Percentiles rank a stretch among this genome's conserved stretches.
Evolutionary conservation across 2,888 invertebrate genomes (phyloP).

Genomic region (Minunthozetes semirufus): DNA sequence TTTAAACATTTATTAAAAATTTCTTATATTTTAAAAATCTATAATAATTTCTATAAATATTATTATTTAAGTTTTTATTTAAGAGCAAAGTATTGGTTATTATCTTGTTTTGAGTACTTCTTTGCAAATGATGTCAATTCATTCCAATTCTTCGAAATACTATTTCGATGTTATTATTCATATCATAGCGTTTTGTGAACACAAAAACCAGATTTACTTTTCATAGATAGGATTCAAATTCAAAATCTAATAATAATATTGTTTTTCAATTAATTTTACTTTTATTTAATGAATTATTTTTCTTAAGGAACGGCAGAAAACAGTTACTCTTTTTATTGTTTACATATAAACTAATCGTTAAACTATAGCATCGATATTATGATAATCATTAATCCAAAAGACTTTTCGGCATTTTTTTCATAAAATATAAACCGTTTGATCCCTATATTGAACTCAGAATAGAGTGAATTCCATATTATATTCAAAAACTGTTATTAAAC

Average conservation of each 20-base stretch:
- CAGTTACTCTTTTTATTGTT: not conserved
- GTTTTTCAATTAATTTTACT: not conserved
- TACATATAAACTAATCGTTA: not conserved
- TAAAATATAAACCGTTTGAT: not conserved
- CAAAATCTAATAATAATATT: not conserved
- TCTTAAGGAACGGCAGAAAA: not conserved
- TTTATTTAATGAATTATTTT: not conserved
- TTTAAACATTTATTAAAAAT: not conserved
- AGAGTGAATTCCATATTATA: not conserved
- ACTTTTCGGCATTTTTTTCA: not conserved
- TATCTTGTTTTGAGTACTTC: not conserved
- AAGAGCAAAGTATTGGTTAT: not conserved
- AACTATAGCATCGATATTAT: not conserved
- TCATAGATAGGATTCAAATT: slow-evolving; percentile 14
- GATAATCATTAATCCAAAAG: not conserved
- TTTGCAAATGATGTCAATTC: not conserved
- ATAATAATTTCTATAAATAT: not conserved
- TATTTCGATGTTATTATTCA: slow-evolving; percentile 1
- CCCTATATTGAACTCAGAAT: not conserved
- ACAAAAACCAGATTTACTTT: not conserved
- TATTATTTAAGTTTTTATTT: not conserved
- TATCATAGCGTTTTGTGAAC: slow-evolving; percentile 10
- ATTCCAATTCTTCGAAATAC: slow-evolving; percentile 5
- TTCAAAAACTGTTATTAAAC: not conserved
- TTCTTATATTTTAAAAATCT: not conserved